A percentile compares a stretch with the other conserved stretches of the same genome.
These are phyloP conservation scores for Scleropages formosus DNA, from an alignment of 2,797 vertebrate species.

Conservation along the genomic window DNA sequence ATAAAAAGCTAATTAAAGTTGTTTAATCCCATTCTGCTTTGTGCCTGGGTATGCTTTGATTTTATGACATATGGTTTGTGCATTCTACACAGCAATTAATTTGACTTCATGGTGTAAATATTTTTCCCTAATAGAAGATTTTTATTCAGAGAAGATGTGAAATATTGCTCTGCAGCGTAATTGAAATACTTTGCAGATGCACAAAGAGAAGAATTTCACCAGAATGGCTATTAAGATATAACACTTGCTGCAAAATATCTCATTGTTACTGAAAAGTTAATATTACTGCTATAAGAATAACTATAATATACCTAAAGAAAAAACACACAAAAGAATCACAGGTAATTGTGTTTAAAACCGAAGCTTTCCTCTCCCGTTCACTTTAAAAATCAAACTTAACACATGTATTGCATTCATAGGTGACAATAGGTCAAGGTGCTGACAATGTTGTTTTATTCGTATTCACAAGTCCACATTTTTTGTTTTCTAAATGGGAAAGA, in stretches of 20 bases:
- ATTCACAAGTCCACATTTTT: too few species aligned
- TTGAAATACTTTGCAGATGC: slow-evolving; percentile 28
- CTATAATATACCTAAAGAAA: background rate
- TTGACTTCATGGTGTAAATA: background rate
- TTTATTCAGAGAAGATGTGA: slow-evolving; percentile 25
- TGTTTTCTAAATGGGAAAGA: too few species aligned
- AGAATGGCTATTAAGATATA: slow-evolving; percentile 38
- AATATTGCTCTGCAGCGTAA: slow-evolving; percentile 26
- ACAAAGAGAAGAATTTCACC: slow-evolving; percentile 43
- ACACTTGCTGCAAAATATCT: slow-evolving; percentile 26
- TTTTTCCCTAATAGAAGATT: slow-evolving; percentile 11
- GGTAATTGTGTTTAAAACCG: slow-evolving; percentile 7
- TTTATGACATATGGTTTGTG: background rate
- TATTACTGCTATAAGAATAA: slow-evolving; percentile 33
- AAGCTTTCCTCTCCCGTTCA: too few species aligned
- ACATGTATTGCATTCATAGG: background rate
- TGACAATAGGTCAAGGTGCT: background rate
- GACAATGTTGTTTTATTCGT: background rate
- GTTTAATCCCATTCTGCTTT: background rate
- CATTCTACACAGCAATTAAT: slow-evolving; percentile 15
- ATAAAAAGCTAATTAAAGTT: slow-evolving; percentile 25
- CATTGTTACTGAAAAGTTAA: slow-evolving; percentile 30
- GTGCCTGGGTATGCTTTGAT: background rate
- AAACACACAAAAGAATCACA: background rate
- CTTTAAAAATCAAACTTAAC: slow-evolving; percentile 21